A percentile compares a stretch with the other conserved stretches of the same genome.
Conservation (phyloP, 1,140 invertebrate genomes). For the Drosophila nannoptera region DNA sequence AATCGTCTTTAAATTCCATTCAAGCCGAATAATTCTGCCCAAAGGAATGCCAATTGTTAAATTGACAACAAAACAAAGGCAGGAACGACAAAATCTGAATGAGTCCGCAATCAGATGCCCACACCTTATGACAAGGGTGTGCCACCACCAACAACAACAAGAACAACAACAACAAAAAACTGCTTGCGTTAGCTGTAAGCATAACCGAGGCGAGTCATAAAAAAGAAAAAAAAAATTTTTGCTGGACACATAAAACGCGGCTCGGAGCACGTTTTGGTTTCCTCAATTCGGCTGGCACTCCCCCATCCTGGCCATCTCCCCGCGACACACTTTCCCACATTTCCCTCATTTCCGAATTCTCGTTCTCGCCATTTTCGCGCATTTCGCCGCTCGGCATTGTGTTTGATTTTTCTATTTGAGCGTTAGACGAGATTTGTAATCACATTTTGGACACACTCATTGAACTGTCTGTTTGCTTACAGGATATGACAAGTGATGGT, state of each 20-base stretch:
- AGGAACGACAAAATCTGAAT: slow-evolving; percentile 12
- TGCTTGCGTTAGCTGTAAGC: slow-evolving; percentile 54
- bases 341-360: slow-evolving; percentile 9
- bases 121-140: slow-evolving; percentile 26
- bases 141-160: slow-evolving; percentile 3
- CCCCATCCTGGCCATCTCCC: not conserved
- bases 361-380: slow-evolving; percentile 12
- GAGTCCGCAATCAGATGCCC: slow-evolving; percentile 5
- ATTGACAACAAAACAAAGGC: slow-evolving; percentile 6
- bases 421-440: slow-evolving; percentile 63
- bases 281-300: too few relatives aligned
- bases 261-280: slow-evolving; percentile 53
- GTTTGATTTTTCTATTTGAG: slow-evolving; percentile 34
- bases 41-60: not conserved
- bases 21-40: too few relatives aligned
- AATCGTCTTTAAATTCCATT: too few relatives aligned
- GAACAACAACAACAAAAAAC: slow-evolving; percentile 29
- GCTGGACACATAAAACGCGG: slow-evolving; percentile 67
- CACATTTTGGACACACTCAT: slow-evolving; percentile 54
- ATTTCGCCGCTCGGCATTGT: slow-evolving; percentile 11
- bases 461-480: slow-evolving; percentile 30
- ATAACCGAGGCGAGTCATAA: slow-evolving; percentile 55
- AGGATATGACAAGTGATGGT: slow-evolving; percentile 80
- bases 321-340: not conserved
- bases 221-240: slow-evolving; percentile 47